Conservation (phyloP, 2,797 vertebrate genomes). For the Coracias cyanogaster region DNA sequence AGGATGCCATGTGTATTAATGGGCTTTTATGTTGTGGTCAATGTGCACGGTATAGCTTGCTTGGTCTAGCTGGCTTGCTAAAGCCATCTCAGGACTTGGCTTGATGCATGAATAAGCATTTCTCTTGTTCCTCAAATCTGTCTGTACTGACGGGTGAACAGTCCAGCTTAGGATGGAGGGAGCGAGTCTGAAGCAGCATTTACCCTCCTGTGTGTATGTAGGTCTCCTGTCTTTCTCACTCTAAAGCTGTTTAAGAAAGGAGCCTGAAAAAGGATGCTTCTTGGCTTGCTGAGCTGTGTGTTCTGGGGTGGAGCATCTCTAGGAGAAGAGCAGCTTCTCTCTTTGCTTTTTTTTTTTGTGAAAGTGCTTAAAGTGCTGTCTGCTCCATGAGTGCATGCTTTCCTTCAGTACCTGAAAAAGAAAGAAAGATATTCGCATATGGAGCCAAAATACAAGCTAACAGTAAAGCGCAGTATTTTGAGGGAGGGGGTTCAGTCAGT, state of each 20-base stretch:
- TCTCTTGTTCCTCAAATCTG: neutral
- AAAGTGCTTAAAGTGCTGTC: neutral
- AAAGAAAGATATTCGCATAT: fast-evolving
- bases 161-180: neutral
- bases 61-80: neutral
- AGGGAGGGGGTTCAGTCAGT: neutral
- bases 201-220: neutral
- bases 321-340: neutral
- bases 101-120: neutral
- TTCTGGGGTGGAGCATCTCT: neutral
- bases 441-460: neutral
- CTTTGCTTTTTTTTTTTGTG: neutral
- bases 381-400: neutral
- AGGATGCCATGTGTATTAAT: fast-evolving
- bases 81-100: neutral
- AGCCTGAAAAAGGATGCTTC: neutral
- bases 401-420: neutral
- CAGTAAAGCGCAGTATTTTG: neutral
- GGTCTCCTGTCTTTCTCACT: neutral
- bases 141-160: neutral
- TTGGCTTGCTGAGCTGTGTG: neutral
- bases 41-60: neutral
- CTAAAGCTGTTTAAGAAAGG: neutral
- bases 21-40: neutral
- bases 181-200: neutral